phyloP scores from a whole-genome alignment of 2,888 invertebrate genomes.

The Drosophila ustulata region DNA sequence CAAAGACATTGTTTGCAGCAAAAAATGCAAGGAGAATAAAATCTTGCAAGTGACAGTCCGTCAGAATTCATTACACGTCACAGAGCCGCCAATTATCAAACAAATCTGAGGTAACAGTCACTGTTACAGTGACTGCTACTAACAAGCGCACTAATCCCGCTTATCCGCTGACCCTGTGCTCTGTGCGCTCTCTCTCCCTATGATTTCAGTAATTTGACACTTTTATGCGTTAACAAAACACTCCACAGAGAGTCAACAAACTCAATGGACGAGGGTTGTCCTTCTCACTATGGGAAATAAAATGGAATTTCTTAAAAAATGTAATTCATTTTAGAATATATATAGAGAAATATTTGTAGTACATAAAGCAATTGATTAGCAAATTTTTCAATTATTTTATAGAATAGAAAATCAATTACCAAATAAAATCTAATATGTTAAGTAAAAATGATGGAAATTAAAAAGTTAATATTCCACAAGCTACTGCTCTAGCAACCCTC shows the following conservation, averaged over 20 bases:
- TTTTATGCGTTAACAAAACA: constrained; percentile 64
- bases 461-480: not conserved
- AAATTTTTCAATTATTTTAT: no score
- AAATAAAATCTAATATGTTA: no score
- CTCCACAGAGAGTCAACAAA: constrained; percentile 31
- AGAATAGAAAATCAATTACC: no score
- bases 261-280: constrained; percentile 43
- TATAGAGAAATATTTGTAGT: not conserved
- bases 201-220: constrained; percentile 79
- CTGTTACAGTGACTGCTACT: constrained; percentile 42
- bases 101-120: constrained; percentile 23
- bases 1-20: constrained; percentile 3
- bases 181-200: constrained; percentile 36
- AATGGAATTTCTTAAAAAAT: not conserved
- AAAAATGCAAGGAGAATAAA: constrained; percentile 18
- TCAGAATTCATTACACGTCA: constrained; percentile 64
- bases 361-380: no score
- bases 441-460: not conserved
- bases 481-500: constrained; percentile 36
- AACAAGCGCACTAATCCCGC: constrained; percentile 73
- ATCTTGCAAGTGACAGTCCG: constrained; percentile 52
- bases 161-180: constrained; percentile 42
- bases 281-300: not conserved
- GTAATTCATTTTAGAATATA: not conserved
- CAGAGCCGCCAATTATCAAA: constrained; percentile 57